Evolutionary conservation across 92 coral and sea anemone species (phyloP), one percentile per base, ranked within the genome.

Genomic region (Siderastrea radians): DNA sequence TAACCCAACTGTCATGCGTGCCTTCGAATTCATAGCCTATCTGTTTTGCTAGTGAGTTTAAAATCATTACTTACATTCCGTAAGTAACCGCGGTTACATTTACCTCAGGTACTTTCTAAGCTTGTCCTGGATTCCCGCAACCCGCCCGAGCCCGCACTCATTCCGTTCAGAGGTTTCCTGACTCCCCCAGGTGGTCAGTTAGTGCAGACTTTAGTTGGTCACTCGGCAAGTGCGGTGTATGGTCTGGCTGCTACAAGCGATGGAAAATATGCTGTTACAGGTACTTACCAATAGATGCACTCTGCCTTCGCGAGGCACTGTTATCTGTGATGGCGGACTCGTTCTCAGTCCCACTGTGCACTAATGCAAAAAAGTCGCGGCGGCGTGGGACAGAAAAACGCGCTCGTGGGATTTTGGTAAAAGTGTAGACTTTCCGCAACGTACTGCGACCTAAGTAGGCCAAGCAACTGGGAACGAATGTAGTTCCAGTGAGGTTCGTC

Each of bases 181-280:
- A 91, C 93, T n/a, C 98, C 98, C 12, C 98, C 98, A 17, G 98
- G 98, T 1, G 98, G 98, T 51, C 95, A 94, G 83, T 71, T 96
- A 70, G 94, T 92, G 9, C 90, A 93, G 84, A 96, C 99, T 0
- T 86, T 96, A 6, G 97, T 94, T 9, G 96, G 94, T 13, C 96
- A 96, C 82, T 80, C 88, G 48, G 82, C 80, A 11, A 72, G 80
- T 52, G 96, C 94, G 12, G 94, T 93, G 14, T 93, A 90, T 79
- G 98, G 94, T 67, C 69, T 95, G 77, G 88, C 98, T 6, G 89
- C 89, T 13, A 90, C 94, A 8, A 86, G 82, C 52, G 88, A 95
- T 74, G 94, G 96, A 7, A 84, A 68, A 57, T 81, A 71, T 45
- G 92, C 88, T 49, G 92, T 95, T 10, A 87, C 98, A 95, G 98